A percentile compares a stretch with the other conserved stretches of the same genome.
These are phyloP conservation scores for Hemicordylus capensis DNA, from an alignment of 2,113 vertebrate species.

Conservation along the genomic window DNA sequence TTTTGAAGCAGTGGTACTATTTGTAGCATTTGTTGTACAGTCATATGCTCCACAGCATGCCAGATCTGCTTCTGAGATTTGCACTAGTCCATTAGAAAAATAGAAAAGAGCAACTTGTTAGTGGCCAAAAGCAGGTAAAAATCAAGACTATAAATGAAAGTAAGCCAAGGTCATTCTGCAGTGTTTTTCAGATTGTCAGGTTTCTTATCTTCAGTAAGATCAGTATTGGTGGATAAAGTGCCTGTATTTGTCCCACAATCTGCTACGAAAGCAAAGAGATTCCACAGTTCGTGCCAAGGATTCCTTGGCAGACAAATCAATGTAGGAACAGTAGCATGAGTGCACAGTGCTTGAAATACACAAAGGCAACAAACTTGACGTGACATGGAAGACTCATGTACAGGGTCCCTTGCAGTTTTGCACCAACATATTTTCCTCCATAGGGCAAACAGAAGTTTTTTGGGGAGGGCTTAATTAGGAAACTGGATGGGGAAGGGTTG, in stretches of 20 bases:
- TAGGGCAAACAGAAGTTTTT: no score
- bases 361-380: no score
- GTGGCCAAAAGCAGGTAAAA: background rate
- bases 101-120: background rate
- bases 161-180: background rate
- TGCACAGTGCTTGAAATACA: no score
- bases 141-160: background rate
- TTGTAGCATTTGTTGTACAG: slow-evolving; percentile 66
- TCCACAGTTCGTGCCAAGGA: no score
- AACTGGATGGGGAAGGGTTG: no score
- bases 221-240: background rate
- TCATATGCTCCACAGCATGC: slow-evolving; percentile 82
- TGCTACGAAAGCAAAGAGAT: background rate
- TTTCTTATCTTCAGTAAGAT: background rate
- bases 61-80: slow-evolving; percentile 76
- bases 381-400: no score
- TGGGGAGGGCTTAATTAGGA: no score
- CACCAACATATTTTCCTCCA: no score
- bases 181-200: background rate
- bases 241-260: background rate
- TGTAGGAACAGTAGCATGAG: background rate
- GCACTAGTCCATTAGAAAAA: slow-evolving; percentile 57
- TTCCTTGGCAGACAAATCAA: background rate
- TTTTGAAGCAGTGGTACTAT: slow-evolving; percentile 53
- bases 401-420: no score